Conservation (phyloP, 2,797 vertebrate species). For the Chaenodraco wilsoni region DNA sequence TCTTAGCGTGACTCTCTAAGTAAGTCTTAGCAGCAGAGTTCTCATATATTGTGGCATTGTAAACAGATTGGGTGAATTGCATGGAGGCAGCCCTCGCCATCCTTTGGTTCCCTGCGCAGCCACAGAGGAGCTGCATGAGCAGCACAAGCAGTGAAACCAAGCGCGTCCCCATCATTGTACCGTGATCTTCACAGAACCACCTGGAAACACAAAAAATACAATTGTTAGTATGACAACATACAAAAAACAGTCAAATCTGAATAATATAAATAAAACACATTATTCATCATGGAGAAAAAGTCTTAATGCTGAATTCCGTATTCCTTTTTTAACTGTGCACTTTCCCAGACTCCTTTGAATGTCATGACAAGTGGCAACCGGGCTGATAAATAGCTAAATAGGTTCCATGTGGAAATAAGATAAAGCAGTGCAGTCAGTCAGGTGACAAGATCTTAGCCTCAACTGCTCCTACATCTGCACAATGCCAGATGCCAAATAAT, state of each 20-base stretch:
- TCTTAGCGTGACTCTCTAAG: slow-evolving; percentile 92
- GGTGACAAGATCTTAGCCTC: slow-evolving; percentile 44
- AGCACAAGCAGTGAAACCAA: slow-evolving; percentile 82
- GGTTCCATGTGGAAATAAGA: slow-evolving; percentile 61
- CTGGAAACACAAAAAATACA: slow-evolving; percentile 73
- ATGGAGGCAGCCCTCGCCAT: slow-evolving; percentile 77
- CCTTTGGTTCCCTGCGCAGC: slow-evolving; percentile 85
- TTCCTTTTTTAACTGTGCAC: slow-evolving; percentile 23
- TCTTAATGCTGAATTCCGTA: slow-evolving; percentile 10
- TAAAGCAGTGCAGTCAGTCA: slow-evolving; percentile 51
- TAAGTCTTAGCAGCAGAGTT: slow-evolving; percentile 99
- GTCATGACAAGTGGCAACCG: slow-evolving; percentile 45
- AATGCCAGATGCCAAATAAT: slow-evolving; percentile 39
- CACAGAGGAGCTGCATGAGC: slow-evolving; percentile 87
- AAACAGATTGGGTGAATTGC: slow-evolving; percentile 91
- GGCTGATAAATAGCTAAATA: slow-evolving; percentile 59
- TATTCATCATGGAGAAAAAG: not conserved
- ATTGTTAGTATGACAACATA: slow-evolving; percentile 6
- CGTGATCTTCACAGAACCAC: slow-evolving; percentile 82
- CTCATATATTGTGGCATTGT: slow-evolving; percentile 96
- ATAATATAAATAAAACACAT: not conserved
- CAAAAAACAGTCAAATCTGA: not conserved
- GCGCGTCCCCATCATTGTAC: slow-evolving; percentile 90
- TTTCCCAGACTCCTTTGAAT: slow-evolving; percentile 46
- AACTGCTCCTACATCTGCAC: slow-evolving; percentile 44